Conservation (phyloP, 1,140 invertebrate genomes). For the Littorina saxatilis region DNA sequence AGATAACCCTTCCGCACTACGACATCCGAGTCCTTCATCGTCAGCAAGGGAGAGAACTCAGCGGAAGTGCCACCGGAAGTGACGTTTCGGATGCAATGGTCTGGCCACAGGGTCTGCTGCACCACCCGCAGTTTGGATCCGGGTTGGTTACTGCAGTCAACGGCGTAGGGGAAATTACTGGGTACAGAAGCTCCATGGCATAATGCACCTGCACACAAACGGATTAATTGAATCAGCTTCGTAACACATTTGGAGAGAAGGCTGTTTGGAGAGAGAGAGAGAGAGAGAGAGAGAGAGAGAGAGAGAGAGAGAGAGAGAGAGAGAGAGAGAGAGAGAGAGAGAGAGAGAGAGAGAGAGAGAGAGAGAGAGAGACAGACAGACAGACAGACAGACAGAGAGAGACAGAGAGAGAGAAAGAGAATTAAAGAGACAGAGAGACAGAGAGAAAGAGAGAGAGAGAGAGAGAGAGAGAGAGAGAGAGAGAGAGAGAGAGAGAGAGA, state of each 20-base stretch:
- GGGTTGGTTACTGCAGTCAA: conserved; percentile 15
- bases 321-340: not conserved
- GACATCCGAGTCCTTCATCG: conserved; percentile 41
- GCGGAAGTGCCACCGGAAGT: conserved; percentile 52
- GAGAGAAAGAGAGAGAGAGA: too few relatives aligned
- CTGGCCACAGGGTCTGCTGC: conserved; percentile 63
- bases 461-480: too few relatives aligned
- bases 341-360: not conserved
- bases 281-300: not conserved
- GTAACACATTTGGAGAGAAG: too few relatives aligned
- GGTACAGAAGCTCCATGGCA: conserved; percentile 26
- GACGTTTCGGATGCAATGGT: conserved; percentile 65
- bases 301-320: not conserved
- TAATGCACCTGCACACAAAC: conserved; percentile 32
- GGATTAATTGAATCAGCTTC: too few relatives aligned
- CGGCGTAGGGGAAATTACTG: conserved; percentile 19
- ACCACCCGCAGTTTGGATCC: conserved; percentile 2
- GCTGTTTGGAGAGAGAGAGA: not conserved
- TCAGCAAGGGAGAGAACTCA: conserved; percentile 43
- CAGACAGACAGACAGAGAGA: not conserved
- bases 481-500: too few relatives aligned
- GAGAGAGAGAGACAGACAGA: not conserved
- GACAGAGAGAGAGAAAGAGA: not conserved
- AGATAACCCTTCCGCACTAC: conserved; percentile 59
- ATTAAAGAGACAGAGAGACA: too few relatives aligned